Percentiles rank a stretch among this genome's conserved stretches.
phyloP scores from a whole-genome alignment of 2,113 vertebrate species.

The Cathartes aura region DNA sequence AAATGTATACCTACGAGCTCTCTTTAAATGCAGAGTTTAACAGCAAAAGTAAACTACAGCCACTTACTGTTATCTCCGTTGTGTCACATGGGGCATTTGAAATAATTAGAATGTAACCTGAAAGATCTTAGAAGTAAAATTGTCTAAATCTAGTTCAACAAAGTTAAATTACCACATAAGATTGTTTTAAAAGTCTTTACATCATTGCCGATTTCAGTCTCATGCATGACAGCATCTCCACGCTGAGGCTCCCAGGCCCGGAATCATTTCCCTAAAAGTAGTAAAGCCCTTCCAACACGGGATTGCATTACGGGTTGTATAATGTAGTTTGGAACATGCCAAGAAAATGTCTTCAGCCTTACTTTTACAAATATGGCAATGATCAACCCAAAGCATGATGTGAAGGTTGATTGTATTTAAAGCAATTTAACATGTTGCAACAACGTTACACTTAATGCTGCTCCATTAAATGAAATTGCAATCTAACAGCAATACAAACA shows the following conservation, averaged over 20 bases:
- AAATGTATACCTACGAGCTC: not conserved
- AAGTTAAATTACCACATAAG: not conserved
- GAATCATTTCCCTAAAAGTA: not conserved
- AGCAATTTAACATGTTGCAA: conserved; percentile 30
- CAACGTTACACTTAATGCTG: not conserved
- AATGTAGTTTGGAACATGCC: not conserved
- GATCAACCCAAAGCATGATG: not conserved
- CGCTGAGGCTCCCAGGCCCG: not conserved
- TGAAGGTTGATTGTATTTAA: not conserved
- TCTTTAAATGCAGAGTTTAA: not conserved
- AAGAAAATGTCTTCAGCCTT: conserved; percentile 36
- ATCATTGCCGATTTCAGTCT: not conserved
- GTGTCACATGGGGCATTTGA: not conserved
- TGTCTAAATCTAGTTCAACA: not conserved
- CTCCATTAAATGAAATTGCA: not conserved
- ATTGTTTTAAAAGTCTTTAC: not conserved
- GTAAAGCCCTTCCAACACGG: not conserved
- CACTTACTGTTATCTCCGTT: not conserved
- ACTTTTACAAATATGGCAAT: conserved; percentile 18
- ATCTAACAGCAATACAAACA: not conserved
- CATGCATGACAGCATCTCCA: not conserved
- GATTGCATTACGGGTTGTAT: not conserved
- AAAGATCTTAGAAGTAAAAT: not conserved
- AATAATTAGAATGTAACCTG: not conserved
- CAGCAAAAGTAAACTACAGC: conserved; percentile 9